Conservation (phyloP, 2,113 vertebrate species). For the Urocitellus parryii region DNA sequence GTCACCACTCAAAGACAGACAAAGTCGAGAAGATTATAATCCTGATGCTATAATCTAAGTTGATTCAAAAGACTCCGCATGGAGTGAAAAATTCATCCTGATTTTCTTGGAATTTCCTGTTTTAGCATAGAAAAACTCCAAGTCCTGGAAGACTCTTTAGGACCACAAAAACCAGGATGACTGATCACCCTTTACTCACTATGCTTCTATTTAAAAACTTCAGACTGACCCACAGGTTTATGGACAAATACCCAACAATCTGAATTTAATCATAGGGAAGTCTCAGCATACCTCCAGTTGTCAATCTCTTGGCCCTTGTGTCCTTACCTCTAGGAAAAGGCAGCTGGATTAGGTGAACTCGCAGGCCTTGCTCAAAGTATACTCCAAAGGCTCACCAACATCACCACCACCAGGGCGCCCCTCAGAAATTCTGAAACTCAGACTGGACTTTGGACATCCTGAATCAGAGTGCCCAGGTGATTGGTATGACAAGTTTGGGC, state of each 20-base stretch:
- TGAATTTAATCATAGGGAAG: neutral
- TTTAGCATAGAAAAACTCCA: conserved; percentile 36
- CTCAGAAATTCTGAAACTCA: neutral
- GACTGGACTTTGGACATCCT: neutral
- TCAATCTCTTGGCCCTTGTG: neutral
- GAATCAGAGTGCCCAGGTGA: neutral
- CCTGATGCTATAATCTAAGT: neutral
- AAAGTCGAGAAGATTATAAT: neutral
- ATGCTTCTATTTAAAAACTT: conserved; percentile 8
- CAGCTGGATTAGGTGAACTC: neutral
- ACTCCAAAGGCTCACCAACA: neutral
- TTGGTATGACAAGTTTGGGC: neutral
- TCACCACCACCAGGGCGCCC: neutral
- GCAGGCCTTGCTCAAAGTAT: neutral
- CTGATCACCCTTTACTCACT: neutral
- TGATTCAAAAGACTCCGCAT: neutral
- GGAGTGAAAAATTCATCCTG: neutral
- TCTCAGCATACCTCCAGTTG: neutral
- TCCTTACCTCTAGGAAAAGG: neutral
- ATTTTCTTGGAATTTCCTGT: neutral
- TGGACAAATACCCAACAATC: neutral
- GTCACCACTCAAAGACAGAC: neutral
- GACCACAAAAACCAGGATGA: neutral
- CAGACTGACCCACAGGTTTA: neutral
- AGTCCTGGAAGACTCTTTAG: neutral